phyloP scores from a whole-genome alignment of 2,888 invertebrate species.

The Drosophila aldrichi region DNA sequence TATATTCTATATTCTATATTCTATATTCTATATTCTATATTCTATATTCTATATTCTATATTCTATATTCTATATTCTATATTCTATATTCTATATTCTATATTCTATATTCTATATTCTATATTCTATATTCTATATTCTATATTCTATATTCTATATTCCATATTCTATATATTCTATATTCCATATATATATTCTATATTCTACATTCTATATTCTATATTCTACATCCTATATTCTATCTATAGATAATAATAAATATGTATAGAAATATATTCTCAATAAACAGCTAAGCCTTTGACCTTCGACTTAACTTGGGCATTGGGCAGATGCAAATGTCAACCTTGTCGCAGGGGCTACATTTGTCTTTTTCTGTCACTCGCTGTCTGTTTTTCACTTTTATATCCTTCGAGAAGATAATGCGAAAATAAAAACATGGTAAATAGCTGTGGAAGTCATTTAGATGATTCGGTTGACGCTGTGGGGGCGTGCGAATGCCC shows the following conservation, averaged over 20 bases:
- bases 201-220: not conserved
- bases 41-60: too few species aligned
- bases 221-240: too few species aligned
- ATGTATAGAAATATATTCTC: slow-evolving; percentile 2
- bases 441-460: slow-evolving; percentile 25
- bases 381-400: not conserved
- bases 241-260: too few species aligned
- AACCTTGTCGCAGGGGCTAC: slow-evolving; percentile 12
- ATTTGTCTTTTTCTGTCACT: not conserved
- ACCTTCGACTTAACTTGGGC: slow-evolving; percentile 35
- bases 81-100: too few species aligned
- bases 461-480: slow-evolving; percentile 18
- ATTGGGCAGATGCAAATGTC: slow-evolving; percentile 31
- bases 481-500: slow-evolving; percentile 23
- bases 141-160: too few species aligned
- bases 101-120: too few species aligned
- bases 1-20: too few species aligned
- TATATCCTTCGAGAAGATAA: not conserved
- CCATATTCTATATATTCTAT: too few species aligned
- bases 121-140: too few species aligned
- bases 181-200: too few species aligned
- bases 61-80: too few species aligned
- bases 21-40: too few species aligned
- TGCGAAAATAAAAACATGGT: slow-evolving; percentile 2
- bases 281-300: slow-evolving; percentile 23